Percentiles rank a stretch among this genome's conserved stretches.
These are phyloP conservation scores for Periophthalmus magnuspinnatus DNA, from an alignment of 2,797 vertebrate species.

Conservation along the genomic window DNA sequence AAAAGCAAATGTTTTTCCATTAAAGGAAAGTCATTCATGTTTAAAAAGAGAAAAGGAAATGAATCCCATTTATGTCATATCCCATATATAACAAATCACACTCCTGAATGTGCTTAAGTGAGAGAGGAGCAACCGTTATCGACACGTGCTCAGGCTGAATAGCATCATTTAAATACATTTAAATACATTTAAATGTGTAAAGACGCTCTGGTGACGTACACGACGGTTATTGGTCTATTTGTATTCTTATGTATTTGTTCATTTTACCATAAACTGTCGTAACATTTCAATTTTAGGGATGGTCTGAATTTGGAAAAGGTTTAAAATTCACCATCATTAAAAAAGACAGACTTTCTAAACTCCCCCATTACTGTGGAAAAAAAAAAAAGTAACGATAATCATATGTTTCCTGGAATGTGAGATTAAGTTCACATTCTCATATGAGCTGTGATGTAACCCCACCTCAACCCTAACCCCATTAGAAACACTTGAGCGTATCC, in stretches of 20 bases:
- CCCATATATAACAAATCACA: conserved; percentile 53
- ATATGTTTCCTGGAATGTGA: conserved; percentile 2
- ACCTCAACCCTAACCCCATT: conserved; percentile 18
- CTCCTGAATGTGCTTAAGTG: conserved; percentile 8
- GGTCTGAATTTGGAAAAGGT: too few relatives aligned
- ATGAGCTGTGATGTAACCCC: background rate
- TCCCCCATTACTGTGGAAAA: too few relatives aligned
- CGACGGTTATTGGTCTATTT: background rate
- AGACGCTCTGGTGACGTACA: background rate
- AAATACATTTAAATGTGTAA: background rate
- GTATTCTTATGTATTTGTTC: background rate
- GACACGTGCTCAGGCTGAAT: conserved; percentile 1
- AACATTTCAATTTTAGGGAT: too few relatives aligned
- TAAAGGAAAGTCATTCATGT: conserved; percentile 65
- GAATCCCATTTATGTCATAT: conserved; percentile 34
- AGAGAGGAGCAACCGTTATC: conserved; percentile 1
- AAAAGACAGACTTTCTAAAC: too few relatives aligned
- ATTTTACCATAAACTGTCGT: too few relatives aligned
- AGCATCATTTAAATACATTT: background rate
- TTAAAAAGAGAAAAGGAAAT: conserved; percentile 55
- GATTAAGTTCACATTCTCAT: background rate
- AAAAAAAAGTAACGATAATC: background rate
- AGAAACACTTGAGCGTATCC: conserved; percentile 25
- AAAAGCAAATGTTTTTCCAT: conserved; percentile 64
- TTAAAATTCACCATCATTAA: too few relatives aligned